Base-by-base conservation (phyloP, 2,888 invertebrate species). In the Rhodophaea formosa region DNA sequence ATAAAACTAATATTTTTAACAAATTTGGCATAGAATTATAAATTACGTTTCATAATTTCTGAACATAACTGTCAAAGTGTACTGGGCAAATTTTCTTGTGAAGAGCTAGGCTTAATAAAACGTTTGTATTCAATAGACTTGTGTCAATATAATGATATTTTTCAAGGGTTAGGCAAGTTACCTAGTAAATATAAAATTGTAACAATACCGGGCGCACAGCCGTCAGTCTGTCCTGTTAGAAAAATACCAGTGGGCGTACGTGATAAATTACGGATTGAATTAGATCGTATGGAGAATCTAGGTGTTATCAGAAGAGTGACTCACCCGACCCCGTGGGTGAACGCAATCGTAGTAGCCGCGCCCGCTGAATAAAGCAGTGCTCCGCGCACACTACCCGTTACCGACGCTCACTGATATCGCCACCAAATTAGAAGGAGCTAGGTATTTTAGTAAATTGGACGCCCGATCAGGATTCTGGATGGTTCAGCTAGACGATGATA, bases 61-160 rank as follows among this genome's bases (percentile, higher is more conserved):
- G 44, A 44, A 44, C 44, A 44, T 15, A 44, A 44, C 15, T 44
- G 44, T 44, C 47, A 47, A 23, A 47, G 47, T 23, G 23, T 47
- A 29, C 7, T 47, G 10, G 47, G 47, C 3, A 47, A 47, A 47
- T 23, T n/a, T 30, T 10, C 47, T 10, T 29, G 23, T 47, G 47
- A 47, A 14, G n/a, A 47, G 29, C 8, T 47, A 29, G 47, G 29
- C 29, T 6, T 47, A 8, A 29, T 47, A 29, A 47, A 47, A 29
- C 14, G 44, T 15, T 6, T 44, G 1, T 44, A 15, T 15, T 14
- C 44, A 15, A 15, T 44, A 5, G 14, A 44, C 15, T 14, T 44
- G 5, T 1, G 15, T 5, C 8, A 44, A 8, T 44, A 44, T 15
- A 16, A 15, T 15, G 16, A 44, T 44, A 15, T 44, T 1, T 44